Evolutionary conservation across 2,113 vertebrate species (phyloP).

Genomic region (Globicephala melas): DNA sequence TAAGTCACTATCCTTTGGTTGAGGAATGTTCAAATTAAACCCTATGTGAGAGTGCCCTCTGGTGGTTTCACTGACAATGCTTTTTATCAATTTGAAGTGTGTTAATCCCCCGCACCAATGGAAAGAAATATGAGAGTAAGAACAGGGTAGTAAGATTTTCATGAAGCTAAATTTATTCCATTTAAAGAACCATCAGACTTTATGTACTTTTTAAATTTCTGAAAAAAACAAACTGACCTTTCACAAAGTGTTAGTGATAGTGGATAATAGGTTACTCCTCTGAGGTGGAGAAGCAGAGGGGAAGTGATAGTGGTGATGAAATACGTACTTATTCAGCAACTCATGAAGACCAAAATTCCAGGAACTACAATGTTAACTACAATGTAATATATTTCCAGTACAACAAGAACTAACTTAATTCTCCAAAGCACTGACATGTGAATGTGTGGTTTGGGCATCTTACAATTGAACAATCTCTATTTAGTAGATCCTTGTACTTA

Average conservation of each 20-base stretch:
- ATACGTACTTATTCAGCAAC: neutral
- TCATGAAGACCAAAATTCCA: neutral
- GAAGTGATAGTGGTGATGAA: neutral
- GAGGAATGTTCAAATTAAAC: neutral
- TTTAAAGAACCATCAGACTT: neutral
- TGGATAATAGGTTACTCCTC: neutral
- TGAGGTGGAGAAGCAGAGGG: neutral
- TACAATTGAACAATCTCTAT: neutral
- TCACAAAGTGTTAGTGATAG: neutral
- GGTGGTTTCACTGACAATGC: conserved; percentile 1
- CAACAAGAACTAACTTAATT: neutral
- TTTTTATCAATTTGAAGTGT: neutral
- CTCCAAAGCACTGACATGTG: neutral
- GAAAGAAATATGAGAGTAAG: neutral
- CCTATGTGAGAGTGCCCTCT: conserved; percentile 60
- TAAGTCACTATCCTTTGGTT: neutral
- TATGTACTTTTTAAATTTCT: neutral
- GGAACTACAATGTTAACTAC: neutral
- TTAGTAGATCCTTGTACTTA: neutral
- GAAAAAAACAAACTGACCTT: neutral
- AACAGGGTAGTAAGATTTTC: neutral
- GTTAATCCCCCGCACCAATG: neutral
- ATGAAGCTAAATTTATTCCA: neutral
- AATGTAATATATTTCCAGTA: neutral
- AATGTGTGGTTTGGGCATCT: neutral